phyloP scores from a whole-genome alignment of 2,797 vertebrate genomes.

The Typhlichthys subterraneus region DNA sequence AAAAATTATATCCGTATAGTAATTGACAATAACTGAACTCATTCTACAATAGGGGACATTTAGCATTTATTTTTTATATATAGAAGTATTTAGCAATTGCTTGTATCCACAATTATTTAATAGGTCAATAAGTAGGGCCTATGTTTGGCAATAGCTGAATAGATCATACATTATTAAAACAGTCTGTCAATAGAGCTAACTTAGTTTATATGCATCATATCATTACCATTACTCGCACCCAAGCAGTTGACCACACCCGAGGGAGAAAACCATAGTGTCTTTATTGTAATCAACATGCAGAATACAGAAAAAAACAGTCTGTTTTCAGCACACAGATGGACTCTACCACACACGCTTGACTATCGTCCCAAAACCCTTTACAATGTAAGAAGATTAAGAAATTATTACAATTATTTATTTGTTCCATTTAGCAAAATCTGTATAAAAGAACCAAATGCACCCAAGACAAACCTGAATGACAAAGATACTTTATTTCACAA shows the following conservation, averaged over 20 bases:
- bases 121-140: neutral
- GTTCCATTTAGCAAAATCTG: slow-evolving; percentile 89
- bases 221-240: neutral
- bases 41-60: too few relatives aligned
- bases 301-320: slow-evolving; percentile 87
- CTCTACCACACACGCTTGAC: slow-evolving; percentile 63
- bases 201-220: neutral
- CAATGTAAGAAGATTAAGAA: slow-evolving; percentile 96
- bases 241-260: slow-evolving; percentile 27
- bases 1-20: too few relatives aligned
- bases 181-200: too few relatives aligned
- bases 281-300: slow-evolving; percentile 96
- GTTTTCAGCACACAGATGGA: slow-evolving; percentile 63
- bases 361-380: slow-evolving; percentile 72
- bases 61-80: too few relatives aligned
- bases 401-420: slow-evolving; percentile 76
- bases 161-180: too few relatives aligned
- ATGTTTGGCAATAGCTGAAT: too few relatives aligned
- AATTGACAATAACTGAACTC: too few relatives aligned
- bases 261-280: slow-evolving; percentile 78
- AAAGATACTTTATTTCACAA: slow-evolving; percentile 77
- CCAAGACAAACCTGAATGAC: slow-evolving; percentile 78
- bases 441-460: slow-evolving; percentile 88
- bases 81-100: too few relatives aligned
- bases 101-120: neutral